Evolutionary conservation across 1,140 invertebrate species (phyloP).

Genomic region (Dinothrombium tinctorium): DNA sequence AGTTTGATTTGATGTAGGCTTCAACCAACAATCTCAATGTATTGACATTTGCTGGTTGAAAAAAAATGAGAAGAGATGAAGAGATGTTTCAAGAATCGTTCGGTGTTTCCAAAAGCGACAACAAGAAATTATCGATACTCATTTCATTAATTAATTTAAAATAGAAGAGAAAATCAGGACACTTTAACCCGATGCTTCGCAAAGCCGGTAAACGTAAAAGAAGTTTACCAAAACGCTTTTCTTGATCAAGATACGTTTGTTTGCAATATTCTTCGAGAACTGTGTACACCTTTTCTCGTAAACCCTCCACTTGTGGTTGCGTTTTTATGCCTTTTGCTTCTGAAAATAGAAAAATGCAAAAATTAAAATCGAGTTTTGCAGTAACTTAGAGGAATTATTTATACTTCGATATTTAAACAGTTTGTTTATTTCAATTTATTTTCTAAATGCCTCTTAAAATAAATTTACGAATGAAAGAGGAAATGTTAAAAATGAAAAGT

Average conservation of each 20-base stretch:
- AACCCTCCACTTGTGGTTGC: slow-evolving; percentile 50
- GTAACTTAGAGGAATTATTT: neutral
- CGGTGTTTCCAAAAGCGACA: slow-evolving; percentile 35
- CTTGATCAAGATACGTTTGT: slow-evolving; percentile 57
- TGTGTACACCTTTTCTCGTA: slow-evolving; percentile 81
- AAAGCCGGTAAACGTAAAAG: slow-evolving; percentile 73
- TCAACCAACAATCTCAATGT: neutral
- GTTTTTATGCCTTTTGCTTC: slow-evolving; percentile 70
- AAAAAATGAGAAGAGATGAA: neutral
- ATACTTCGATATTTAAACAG: neutral
- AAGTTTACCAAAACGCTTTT: slow-evolving; percentile 79
- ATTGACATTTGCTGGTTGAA: neutral
- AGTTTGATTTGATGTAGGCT: neutral
- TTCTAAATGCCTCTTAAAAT: no score
- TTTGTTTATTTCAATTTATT: no score
- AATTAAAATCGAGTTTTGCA: no score
- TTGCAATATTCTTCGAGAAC: slow-evolving; percentile 83
- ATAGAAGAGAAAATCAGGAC: slow-evolving; percentile 83
- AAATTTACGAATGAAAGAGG: no score
- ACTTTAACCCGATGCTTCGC: slow-evolving; percentile 82
- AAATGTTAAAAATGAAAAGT: no score
- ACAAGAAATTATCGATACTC: slow-evolving; percentile 26
- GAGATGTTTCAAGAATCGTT: neutral
- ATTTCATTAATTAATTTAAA: slow-evolving; percentile 48
- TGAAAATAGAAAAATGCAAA: slow-evolving; percentile 21